Evolutionary conservation across 2,113 vertebrate species (phyloP).

Genomic region (Dryoscopus gambensis): DNA sequence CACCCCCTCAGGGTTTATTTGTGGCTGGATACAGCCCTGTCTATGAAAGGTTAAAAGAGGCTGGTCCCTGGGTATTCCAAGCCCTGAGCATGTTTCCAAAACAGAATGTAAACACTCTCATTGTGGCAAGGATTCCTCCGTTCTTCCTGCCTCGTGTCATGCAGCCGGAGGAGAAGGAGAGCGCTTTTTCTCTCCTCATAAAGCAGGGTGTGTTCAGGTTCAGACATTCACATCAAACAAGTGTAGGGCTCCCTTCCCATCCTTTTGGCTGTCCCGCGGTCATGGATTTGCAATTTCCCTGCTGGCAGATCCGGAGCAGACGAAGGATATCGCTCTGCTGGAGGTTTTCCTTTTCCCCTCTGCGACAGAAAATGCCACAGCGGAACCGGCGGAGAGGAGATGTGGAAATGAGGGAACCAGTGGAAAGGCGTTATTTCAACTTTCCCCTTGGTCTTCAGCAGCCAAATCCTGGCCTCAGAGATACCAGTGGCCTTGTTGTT

Average conservation of each 20-base stretch:
- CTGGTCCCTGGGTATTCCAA: neutral
- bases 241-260: conserved; percentile 6
- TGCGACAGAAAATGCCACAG: neutral
- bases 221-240: neutral
- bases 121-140: neutral
- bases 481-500: neutral
- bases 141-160: neutral
- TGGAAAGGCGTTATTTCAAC: neutral
- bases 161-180: neutral
- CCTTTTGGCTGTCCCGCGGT: fast-evolving
- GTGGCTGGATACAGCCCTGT: neutral
- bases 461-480: neutral
- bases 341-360: neutral
- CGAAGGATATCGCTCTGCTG: neutral
- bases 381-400: fast-evolving
- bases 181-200: neutral
- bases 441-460: neutral
- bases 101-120: conserved; percentile 12
- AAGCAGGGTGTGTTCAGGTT: conserved; percentile 27
- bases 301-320: neutral
- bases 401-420: neutral
- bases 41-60: neutral
- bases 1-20: neutral
- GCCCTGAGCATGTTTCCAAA: conserved; percentile 14
- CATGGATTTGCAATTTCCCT: neutral